A percentile compares a stretch with the other conserved stretches of the same genome.
Conservation (phyloP, 1,140 invertebrate genomes). For the Achroia grisella region DNA sequence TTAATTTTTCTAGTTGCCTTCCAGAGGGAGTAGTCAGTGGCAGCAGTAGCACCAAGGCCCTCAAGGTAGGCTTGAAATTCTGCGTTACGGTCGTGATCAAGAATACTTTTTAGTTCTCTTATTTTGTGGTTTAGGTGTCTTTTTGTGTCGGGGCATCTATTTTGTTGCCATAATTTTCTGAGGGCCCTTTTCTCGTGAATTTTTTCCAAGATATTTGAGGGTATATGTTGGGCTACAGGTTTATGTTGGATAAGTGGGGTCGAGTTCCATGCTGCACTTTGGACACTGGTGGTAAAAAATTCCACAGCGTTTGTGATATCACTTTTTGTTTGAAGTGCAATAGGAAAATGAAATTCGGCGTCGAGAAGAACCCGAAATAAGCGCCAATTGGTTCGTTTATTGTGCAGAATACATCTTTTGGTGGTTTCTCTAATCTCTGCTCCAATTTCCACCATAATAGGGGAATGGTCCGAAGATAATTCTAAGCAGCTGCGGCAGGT, state of each 20-base stretch:
- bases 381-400: not conserved
- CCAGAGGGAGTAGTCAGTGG: not conserved
- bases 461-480: not conserved
- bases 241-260: not conserved
- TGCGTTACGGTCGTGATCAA: not conserved
- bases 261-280: constrained; percentile 1
- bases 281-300: not conserved
- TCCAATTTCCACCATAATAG: not conserved
- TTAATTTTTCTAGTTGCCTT: not conserved
- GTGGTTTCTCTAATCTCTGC: not conserved
- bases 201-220: not conserved
- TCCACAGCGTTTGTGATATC: not conserved
- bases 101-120: not conserved
- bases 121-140: not conserved
- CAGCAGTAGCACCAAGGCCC: not conserved
- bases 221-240: not conserved
- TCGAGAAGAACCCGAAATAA: not conserved
- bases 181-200: not conserved
- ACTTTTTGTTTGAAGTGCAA: not conserved
- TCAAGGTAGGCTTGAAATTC: not conserved
- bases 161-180: not conserved
- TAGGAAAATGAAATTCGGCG: not conserved
- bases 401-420: not conserved
- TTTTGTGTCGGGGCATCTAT: not conserved
- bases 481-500: not conserved